Evolutionary conservation across 2,113 vertebrate species (phyloP), one percentile per base, ranked within the genome.

Genomic region (Hiodon alosoides): DNA sequence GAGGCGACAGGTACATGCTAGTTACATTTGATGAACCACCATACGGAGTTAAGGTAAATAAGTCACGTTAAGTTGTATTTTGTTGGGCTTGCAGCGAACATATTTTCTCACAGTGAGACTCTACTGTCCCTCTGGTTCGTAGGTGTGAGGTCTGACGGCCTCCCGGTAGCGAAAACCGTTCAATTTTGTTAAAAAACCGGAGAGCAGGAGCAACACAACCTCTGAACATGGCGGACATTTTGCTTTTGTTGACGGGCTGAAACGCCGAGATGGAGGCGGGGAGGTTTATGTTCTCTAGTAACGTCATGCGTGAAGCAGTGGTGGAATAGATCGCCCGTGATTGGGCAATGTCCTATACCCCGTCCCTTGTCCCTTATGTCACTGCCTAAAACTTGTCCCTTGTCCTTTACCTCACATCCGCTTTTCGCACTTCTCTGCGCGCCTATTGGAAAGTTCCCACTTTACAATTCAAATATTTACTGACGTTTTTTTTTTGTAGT

Each of bases 1-100:
- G 95, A 89, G 95, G 94, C 91, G 96, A 98, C 94, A 96, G 96
- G 93, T 98, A 98, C 93, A 98, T 98, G 96, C 94, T 98, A 94
- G 96, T 98, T 92, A 98, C 96, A 90, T 97, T 95, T 88, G 96
- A 97, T 87, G 96, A 98, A 86, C 92, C 95, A 79, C 96, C 96
- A 79, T 96, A 94, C 89, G 95, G 95, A 90, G 94, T 98, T 88
- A 98, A 98, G 96, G 96, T 98, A 95, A 94, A 90, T 85, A 88
- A 89, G 87, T 85, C 85, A 84, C 90, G 80, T 86, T 89, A 75
- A 80, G 77, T 83, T 82, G 79, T 87, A 84, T 85, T 87, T 87
- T 84, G 83, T 86, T 87, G 87, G 86, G 76, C 85, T 80, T 81
- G 79, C 84, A 83, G 75, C 89, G 83, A 73, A 83, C 76, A 80